A percentile compares a stretch with the other conserved stretches of the same genome.
phyloP scores from a whole-genome alignment of 2,113 vertebrate genomes.

The Muntiacus reevesi region DNA sequence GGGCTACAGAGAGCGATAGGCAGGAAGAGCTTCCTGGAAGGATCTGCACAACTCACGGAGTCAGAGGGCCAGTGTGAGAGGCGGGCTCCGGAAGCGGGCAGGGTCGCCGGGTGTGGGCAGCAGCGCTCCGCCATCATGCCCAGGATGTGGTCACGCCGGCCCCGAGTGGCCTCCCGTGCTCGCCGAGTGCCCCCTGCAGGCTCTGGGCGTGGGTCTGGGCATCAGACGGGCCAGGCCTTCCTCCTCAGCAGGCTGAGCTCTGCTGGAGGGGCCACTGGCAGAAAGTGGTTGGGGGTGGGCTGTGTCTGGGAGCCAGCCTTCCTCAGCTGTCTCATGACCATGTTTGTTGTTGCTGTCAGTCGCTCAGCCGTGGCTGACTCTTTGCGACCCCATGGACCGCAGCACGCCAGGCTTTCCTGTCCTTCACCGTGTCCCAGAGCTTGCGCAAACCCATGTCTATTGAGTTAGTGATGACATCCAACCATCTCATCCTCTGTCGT shows the following conservation, averaged over 20 bases:
- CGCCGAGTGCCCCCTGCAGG: not conserved
- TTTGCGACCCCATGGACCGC: rapidly evolving
- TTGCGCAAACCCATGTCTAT: not conserved
- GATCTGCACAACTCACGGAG: not conserved
- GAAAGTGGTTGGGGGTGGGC: not conserved
- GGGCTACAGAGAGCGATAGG: too few species aligned
- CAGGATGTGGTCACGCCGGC: rapidly evolving
- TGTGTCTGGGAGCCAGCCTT: not conserved
- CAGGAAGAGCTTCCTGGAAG: not conserved
- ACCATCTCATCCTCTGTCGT: not conserved
- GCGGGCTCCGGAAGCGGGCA: rapidly evolving
- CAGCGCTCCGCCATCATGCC: rapidly evolving
- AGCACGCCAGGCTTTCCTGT: not conserved
- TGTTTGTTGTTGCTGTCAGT: not conserved
- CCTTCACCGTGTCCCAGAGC: not conserved
- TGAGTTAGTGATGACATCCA: not conserved
- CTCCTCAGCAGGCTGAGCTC: not conserved
- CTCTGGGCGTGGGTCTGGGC: not conserved
- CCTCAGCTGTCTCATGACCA: rapidly evolving
- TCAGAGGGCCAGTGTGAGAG: not conserved
- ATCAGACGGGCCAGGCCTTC: not conserved
- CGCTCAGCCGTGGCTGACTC: not conserved
- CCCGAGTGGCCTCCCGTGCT: not conserved
- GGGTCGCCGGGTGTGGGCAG: not conserved
- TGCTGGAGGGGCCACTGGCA: not conserved